Percentiles rank a stretch among this genome's conserved stretches.
These are phyloP conservation scores for Iguana delicatissima DNA, from an alignment of 2,797 vertebrate genomes.

Conservation along the genomic window DNA sequence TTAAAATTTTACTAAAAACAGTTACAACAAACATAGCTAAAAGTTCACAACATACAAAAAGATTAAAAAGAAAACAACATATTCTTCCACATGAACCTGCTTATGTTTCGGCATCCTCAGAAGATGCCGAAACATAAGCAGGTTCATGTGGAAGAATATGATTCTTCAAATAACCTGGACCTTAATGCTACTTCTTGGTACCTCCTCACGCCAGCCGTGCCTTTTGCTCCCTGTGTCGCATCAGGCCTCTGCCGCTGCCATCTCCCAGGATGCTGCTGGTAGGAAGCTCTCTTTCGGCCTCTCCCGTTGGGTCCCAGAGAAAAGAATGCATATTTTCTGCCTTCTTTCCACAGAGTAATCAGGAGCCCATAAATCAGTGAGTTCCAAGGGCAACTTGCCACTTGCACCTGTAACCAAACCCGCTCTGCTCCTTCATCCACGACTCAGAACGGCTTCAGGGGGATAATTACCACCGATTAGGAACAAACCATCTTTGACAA, in stretches of 20 bases:
- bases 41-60: too few relatives aligned
- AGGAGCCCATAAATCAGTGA: neutral
- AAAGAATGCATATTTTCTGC: neutral
- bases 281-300: neutral
- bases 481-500: neutral
- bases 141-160: too few relatives aligned
- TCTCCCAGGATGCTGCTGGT: neutral
- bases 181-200: too few relatives aligned
- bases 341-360: neutral
- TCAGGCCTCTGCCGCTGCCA: too few relatives aligned
- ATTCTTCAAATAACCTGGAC: too few relatives aligned
- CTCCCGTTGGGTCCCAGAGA: too few relatives aligned
- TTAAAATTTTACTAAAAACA: too few relatives aligned
- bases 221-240: neutral
- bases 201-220: neutral
- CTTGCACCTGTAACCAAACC: neutral
- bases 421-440: neutral
- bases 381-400: neutral
- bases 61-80: too few relatives aligned
- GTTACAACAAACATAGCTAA: too few relatives aligned
- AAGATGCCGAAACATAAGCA: too few relatives aligned
- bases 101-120: too few relatives aligned
- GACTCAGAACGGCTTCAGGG: neutral
- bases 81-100: too few relatives aligned
- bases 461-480: neutral